phyloP scores from a whole-genome alignment of 64 coral and sea anemone species.

The Platygyra sinensis region DNA sequence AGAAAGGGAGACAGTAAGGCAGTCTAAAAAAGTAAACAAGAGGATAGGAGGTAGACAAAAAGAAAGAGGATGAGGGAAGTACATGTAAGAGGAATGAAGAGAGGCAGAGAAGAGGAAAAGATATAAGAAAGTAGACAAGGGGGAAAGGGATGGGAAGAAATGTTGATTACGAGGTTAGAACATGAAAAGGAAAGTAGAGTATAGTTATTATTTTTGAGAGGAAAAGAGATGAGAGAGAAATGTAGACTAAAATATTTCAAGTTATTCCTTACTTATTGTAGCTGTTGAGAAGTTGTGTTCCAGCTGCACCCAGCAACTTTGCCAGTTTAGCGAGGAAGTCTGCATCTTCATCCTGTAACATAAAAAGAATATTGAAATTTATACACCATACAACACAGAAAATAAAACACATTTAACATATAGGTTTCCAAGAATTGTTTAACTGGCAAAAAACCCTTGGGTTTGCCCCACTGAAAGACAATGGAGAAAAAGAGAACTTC shows the following conservation, averaged over 20 bases:
- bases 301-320: conserved; percentile 71
- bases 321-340: conserved; percentile 91
- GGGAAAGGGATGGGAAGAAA: too few relatives aligned
- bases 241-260: too few relatives aligned
- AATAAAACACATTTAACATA: too few relatives aligned
- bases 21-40: neutral
- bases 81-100: neutral
- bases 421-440: too few relatives aligned
- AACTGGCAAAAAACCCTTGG: too few relatives aligned
- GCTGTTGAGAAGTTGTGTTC: conserved; percentile 82
- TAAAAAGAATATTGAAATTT: too few relatives aligned
- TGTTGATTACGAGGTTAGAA: neutral
- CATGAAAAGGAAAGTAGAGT: neutral
- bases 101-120: neutral
- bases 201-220: neutral
- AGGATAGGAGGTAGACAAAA: neutral
- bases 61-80: neutral
- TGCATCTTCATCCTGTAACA: conserved; percentile 76
- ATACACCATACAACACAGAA: too few relatives aligned
- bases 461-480: too few relatives aligned
- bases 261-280: conserved; percentile 77
- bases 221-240: neutral
- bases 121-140: neutral
- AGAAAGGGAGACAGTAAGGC: neutral
- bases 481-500: too few relatives aligned